Base-by-base conservation (phyloP, 2,888 invertebrate genomes). In the Hydroisotoma schaefferi region DNA sequence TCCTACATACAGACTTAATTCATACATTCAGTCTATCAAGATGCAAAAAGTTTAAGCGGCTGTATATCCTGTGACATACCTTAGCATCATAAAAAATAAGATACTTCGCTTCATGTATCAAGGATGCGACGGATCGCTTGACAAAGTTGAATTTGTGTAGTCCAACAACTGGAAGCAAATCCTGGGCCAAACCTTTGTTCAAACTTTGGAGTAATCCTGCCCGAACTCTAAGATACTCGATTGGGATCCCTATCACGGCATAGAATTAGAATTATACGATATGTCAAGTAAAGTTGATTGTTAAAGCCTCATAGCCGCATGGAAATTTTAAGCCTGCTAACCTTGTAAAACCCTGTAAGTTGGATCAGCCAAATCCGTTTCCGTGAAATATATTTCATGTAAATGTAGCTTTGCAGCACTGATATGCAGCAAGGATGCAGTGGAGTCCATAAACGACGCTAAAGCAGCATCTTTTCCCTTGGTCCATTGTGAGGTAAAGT, bases 391-490 rank as follows among this genome's bases (percentile, higher is more conserved):
- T 33, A 33, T 33, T 15, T 33, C 33, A 15, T 33, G 23, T 5
- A 57, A 49, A 43, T 60, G 59, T 3, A 63, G 54, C 15, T 40
- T 12, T 15, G 44, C 43, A 1, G 63, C 60, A 12, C 51, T 46
- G 38, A 63, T 53, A 25, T 57, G 54, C 23, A 63, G 47, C 25
- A 12, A 33, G 5, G 40, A 28, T n/a, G 54, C 46, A 20, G 59
- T 40, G 1, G 40, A 26, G 26, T 63, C 59, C 25, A 60, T 28
- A 26, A 53, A 63, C 33, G 47, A 37, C 12, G 57, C 49, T n/a
- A 63, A 20, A 4, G 59, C 60, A 1, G 38, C 54, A 29, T 63
- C 63, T 40, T 63, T 55, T 22, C 54, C 51, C 20, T 60, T 22
- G 6, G 20, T 43, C 63, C 63, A 63, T 15, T 51, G 33, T 12